Conservation (phyloP, 2,113 vertebrate species). For the Platycercus adscitus region DNA sequence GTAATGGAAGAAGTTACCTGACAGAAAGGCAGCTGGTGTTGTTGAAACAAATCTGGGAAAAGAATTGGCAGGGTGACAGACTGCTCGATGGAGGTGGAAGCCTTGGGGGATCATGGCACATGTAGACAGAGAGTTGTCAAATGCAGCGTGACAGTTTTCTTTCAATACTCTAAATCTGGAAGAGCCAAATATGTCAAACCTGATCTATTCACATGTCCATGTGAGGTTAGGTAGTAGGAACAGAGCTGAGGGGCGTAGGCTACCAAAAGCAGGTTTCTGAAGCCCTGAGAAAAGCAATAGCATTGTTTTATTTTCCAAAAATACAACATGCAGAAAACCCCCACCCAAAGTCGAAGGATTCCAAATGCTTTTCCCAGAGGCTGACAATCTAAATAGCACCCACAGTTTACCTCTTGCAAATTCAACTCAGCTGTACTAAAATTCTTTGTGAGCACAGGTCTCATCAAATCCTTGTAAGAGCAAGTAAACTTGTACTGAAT, state of each 20-base stretch:
- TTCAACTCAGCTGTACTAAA: neutral
- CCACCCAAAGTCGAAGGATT: neutral
- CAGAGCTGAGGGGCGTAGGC: neutral
- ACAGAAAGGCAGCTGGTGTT: neutral
- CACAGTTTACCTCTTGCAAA: neutral
- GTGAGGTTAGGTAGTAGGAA: neutral
- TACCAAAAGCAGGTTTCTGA: neutral
- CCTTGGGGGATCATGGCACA: neutral
- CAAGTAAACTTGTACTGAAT: neutral
- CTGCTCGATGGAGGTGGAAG: neutral
- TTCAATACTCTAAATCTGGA: neutral
- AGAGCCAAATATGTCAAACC: constrained; percentile 5
- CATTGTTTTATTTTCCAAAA: neutral
- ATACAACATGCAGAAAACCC: neutral
- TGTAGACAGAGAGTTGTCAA: neutral
- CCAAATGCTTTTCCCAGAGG: neutral
- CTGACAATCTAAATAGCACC: neutral
- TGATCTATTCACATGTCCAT: neutral
- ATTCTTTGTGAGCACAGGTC: neutral
- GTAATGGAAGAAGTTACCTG: neutral
- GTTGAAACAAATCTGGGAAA: neutral
- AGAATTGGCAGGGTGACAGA: neutral
- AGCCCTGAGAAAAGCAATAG: neutral
- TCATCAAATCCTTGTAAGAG: neutral
- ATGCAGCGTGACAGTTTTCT: neutral